These are phyloP conservation scores for Spisula solida DNA, from an alignment of 2,888 invertebrate species.

Conservation along the genomic window DNA sequence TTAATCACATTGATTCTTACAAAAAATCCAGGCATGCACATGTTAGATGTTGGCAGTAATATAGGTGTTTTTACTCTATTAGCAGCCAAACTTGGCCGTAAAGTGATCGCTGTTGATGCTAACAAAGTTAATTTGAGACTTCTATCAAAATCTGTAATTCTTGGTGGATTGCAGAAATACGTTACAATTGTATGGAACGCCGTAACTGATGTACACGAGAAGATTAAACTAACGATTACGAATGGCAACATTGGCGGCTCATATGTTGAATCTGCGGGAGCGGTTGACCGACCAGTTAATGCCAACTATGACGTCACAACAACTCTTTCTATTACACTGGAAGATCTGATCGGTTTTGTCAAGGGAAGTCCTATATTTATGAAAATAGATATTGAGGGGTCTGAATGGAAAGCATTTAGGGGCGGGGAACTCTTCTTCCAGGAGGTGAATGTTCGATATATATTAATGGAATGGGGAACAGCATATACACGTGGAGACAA, in stretches of 20 bases:
- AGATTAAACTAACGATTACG: background rate
- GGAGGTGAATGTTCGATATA: background rate
- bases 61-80: slow-evolving; percentile 74
- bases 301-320: background rate
- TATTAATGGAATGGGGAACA: background rate
- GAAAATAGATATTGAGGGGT: background rate
- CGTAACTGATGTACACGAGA: slow-evolving; percentile 68
- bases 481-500: background rate
- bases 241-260: background rate
- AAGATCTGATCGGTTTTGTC: background rate
- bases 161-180: slow-evolving; percentile 60
- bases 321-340: background rate
- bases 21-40: slow-evolving; percentile 42
- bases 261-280: background rate
- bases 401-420: background rate
- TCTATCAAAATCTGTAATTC: slow-evolving; percentile 64
- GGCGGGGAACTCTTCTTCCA: background rate
- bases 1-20: background rate
- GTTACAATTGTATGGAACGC: slow-evolving; percentile 75
- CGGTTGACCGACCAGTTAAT: background rate
- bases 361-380: background rate
- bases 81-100: slow-evolving; percentile 69
- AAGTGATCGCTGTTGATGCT: slow-evolving; percentile 71
- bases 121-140: slow-evolving; percentile 61
- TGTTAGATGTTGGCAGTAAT: slow-evolving; percentile 75